Evolutionary conservation across 2,888 invertebrate genomes (phyloP).

Genomic region (Saturnia pavonia): DNA sequence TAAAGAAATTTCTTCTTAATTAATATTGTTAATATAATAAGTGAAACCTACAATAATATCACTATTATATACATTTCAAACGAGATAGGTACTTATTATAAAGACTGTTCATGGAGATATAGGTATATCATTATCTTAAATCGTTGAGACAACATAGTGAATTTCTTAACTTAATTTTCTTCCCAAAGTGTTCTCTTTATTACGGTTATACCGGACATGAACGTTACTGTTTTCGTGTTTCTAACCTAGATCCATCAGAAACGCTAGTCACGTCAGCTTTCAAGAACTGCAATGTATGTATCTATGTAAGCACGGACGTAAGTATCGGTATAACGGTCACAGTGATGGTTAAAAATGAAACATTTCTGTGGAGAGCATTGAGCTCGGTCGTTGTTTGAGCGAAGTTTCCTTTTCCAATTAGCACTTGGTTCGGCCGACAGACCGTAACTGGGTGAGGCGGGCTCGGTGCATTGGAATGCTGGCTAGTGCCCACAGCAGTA

Average conservation of each 20-base stretch:
- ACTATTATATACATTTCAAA: neutral
- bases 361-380: conserved; percentile 81
- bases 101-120: neutral
- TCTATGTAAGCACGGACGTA: conserved; percentile 64
- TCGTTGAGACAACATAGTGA: neutral
- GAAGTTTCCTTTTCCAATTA: conserved; percentile 82
- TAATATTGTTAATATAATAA: no score
- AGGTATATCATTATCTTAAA: neutral
- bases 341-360: conserved; percentile 78
- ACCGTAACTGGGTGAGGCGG: conserved; percentile 80
- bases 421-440: conserved; percentile 73
- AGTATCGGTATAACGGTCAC: conserved; percentile 74
- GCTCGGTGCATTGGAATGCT: conserved; percentile 63
- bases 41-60: neutral
- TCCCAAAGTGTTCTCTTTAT: neutral
- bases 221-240: conserved; percentile 21
- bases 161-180: neutral
- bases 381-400: conserved; percentile 79
- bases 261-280: conserved; percentile 24
- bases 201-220: neutral
- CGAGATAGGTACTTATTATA: neutral
- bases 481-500: conserved; percentile 55
- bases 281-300: conserved; percentile 37
- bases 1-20: no score
- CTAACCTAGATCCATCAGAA: conserved; percentile 38